Conservation (phyloP, 1,140 invertebrate species). For the Calycopis cecrops region DNA sequence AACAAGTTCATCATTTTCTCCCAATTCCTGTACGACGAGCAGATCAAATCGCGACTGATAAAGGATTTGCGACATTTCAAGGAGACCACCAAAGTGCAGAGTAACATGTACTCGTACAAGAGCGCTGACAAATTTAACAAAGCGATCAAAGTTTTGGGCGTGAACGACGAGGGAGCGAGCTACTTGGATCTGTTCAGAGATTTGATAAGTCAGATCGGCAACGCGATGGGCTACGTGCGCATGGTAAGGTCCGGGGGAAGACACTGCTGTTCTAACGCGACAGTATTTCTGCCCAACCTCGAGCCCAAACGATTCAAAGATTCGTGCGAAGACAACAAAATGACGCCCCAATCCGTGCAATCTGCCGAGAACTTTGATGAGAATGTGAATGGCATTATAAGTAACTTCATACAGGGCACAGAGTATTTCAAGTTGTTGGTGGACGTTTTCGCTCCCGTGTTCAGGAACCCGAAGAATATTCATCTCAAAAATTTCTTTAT, state of each 20-base stretch:
- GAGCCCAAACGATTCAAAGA: slow-evolving; percentile 81
- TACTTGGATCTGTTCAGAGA: slow-evolving; percentile 96
- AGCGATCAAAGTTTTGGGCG: slow-evolving; percentile 91
- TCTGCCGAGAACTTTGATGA: slow-evolving; percentile 85
- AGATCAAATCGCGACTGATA: slow-evolving; percentile 95
- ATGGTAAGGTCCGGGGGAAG: slow-evolving; percentile 95
- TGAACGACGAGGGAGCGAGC: slow-evolving; percentile 87
- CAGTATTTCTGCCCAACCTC: slow-evolving; percentile 91
- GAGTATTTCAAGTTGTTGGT: slow-evolving; percentile 97
- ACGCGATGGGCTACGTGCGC: slow-evolving; percentile 97
- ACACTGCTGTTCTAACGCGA: slow-evolving; percentile 93
- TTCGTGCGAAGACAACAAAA: slow-evolving; percentile 73
- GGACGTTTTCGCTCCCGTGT: slow-evolving; percentile 93
- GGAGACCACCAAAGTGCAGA: slow-evolving; percentile 75
- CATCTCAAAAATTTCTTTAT: slow-evolving; percentile 96
- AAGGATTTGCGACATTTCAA: slow-evolving; percentile 90
- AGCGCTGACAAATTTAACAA: slow-evolving; percentile 96
- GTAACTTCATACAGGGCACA: slow-evolving; percentile 94
- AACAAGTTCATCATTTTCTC: slow-evolving; percentile 97
- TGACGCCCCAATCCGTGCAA: slow-evolving; percentile 77
- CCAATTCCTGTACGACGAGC: slow-evolving; percentile 98
- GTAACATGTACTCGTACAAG: slow-evolving; percentile 87
- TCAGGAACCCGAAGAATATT: slow-evolving; percentile 89
- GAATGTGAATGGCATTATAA: slow-evolving; percentile 85
- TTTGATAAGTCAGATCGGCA: slow-evolving; percentile 96